Percentiles rank a stretch among this genome's conserved stretches.
phyloP scores from a whole-genome alignment of 2,888 invertebrate species.

The Mongoloraphidia duomilia region DNA sequence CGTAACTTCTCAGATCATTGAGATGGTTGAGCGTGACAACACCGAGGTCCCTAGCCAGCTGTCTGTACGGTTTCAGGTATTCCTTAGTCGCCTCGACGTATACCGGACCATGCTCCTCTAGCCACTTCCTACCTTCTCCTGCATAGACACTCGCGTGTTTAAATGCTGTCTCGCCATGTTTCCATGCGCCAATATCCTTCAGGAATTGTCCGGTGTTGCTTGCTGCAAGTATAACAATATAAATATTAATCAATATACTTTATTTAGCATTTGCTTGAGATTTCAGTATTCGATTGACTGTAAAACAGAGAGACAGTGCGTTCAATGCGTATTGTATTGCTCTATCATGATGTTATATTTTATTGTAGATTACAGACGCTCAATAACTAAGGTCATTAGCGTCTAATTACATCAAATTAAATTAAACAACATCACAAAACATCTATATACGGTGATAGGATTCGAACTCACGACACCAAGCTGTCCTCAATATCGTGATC shows the following conservation, averaged over 20 bases:
- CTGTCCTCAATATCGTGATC: too few relatives aligned
- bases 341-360: too few relatives aligned
- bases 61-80: constrained; percentile 43
- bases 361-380: too few relatives aligned
- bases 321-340: too few relatives aligned
- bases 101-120: constrained; percentile 52
- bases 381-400: too few relatives aligned
- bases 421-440: too few relatives aligned
- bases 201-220: constrained; percentile 50
- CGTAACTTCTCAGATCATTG: constrained; percentile 18
- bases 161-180: constrained; percentile 48
- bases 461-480: too few relatives aligned
- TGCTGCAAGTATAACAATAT: constrained; percentile 29
- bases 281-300: too few relatives aligned
- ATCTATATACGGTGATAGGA: too few relatives aligned
- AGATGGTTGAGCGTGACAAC: constrained; percentile 36
- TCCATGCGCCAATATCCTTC: constrained; percentile 47
- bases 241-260: not conserved
- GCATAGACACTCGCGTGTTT: constrained; percentile 43
- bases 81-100: constrained; percentile 43
- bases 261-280: not conserved
- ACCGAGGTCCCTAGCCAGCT: constrained; percentile 42
- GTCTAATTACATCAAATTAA: too few relatives aligned
- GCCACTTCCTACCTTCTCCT: constrained; percentile 47
- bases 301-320: too few relatives aligned